A percentile compares a stretch with the other conserved stretches of the same genome.
phyloP scores from a whole-genome alignment of 1,140 invertebrate species.

The Bicyclus anynana region DNA sequence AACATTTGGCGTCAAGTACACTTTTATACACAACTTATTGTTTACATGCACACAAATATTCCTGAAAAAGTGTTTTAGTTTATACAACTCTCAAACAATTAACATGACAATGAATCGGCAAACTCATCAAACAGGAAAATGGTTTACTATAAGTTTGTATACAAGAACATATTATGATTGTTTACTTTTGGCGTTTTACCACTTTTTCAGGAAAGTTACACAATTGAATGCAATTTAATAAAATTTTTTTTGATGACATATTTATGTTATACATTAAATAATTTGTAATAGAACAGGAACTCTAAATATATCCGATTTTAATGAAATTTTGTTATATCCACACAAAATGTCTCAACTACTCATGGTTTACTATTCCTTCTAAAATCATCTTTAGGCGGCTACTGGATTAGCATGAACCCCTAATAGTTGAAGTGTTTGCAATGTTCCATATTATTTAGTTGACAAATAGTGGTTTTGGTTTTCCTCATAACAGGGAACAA shows the following conservation, averaged over 20 bases:
- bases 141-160: no score
- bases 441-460: no score
- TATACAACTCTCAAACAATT: background rate
- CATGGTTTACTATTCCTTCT: no score
- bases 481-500: no score
- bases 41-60: conserved; percentile 33
- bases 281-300: background rate
- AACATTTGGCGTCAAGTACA: conserved; percentile 41
- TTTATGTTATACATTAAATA: no score
- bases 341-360: no score
- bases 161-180: no score
- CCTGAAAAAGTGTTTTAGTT: conserved; percentile 29
- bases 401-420: no score
- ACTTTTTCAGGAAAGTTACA: background rate
- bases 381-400: no score
- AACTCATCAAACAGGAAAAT: background rate
- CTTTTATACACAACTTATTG: conserved; percentile 25
- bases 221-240: background rate
- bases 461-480: no score
- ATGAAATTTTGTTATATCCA: background rate
- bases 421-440: no score
- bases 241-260: background rate
- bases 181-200: background rate
- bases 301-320: background rate
- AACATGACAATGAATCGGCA: background rate